These are phyloP conservation scores for Danaus plexippus DNA, from an alignment of 1,140 invertebrate species.

Conservation along the genomic window DNA sequence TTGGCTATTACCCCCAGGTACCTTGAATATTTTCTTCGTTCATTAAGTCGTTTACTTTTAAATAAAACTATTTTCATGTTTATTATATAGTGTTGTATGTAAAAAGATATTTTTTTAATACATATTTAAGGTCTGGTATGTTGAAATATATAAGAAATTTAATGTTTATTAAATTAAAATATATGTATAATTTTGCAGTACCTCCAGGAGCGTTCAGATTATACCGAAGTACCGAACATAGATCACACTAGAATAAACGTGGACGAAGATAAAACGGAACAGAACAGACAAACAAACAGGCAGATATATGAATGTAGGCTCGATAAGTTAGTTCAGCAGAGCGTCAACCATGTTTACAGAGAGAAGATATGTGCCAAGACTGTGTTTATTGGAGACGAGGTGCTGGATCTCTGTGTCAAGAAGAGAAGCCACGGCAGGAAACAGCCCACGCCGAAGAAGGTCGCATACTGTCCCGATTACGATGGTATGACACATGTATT, in stretches of 20 bases:
- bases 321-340: constrained; percentile 52
- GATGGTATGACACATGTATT: constrained; percentile 46
- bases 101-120: too few relatives aligned
- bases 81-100: too few relatives aligned
- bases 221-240: constrained; percentile 38
- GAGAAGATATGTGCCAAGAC: constrained; percentile 52
- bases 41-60: too few relatives aligned
- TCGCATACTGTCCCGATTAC: constrained; percentile 38
- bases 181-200: constrained; percentile 33
- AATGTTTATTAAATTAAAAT: background rate
- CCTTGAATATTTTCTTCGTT: too few relatives aligned
- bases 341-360: constrained; percentile 56
- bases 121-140: too few relatives aligned
- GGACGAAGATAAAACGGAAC: too few relatives aligned
- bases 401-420: constrained; percentile 54
- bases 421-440: constrained; percentile 54
- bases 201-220: constrained; percentile 41
- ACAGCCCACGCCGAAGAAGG: constrained; percentile 47
- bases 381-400: constrained; percentile 43
- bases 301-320: constrained; percentile 54
- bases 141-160: too few relatives aligned
- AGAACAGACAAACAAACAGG: constrained; percentile 14
- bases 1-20: too few relatives aligned
- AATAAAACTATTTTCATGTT: too few relatives aligned
- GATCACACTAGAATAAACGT: constrained; percentile 22